Evolutionary conservation across 92 coral and sea anemone species (phyloP), one percentile per base, ranked within the genome.

Genomic region (Galaxea fascicularis): DNA sequence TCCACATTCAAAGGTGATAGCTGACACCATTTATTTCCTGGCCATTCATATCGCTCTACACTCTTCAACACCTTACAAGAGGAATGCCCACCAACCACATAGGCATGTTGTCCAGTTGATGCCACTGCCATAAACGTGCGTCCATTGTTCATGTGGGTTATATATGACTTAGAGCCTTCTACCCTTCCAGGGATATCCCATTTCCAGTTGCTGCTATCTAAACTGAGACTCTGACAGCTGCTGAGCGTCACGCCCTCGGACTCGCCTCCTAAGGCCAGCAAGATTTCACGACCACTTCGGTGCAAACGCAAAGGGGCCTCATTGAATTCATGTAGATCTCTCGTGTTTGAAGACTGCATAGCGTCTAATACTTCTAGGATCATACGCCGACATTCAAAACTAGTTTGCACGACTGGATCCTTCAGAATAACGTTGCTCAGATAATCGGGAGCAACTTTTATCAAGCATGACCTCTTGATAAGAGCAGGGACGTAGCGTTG

Each of bases 211-310:
- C 71, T 68, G 20, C 52, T 25, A 0, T 29, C 41, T 4, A 76
- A 80, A 83, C 87, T 72, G 79, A 79, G 77, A 68, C 94, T 89
- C 74, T 93, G 95, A 41, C 77, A 88, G 46, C 85, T 81, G 60
- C 84, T 86, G 20, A 91, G 60, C n/a, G 88, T 85, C 24, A 89
- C 83, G 10, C 97, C 97, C 21, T 82, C 87, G 0, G 94, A 92
- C 31, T 93, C 97, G 4, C 97, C 97, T 24, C 97, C 97, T 15
- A 93, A 78, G 2, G 97, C 90, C 79, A 93, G 88, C 31, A 93
- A 56, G 4, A 93, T 65, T 46, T 91, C 91, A 25, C 67, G 77
- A n/a, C 87, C 79, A 52, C 52, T 80, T 24, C 94, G 80, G 66
- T 86, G 86, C 0, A 62, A 49, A 21, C 93, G 82, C 46, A 71